Conservation (phyloP, 2,113 vertebrate genomes). For the Perca schrenkii region DNA sequence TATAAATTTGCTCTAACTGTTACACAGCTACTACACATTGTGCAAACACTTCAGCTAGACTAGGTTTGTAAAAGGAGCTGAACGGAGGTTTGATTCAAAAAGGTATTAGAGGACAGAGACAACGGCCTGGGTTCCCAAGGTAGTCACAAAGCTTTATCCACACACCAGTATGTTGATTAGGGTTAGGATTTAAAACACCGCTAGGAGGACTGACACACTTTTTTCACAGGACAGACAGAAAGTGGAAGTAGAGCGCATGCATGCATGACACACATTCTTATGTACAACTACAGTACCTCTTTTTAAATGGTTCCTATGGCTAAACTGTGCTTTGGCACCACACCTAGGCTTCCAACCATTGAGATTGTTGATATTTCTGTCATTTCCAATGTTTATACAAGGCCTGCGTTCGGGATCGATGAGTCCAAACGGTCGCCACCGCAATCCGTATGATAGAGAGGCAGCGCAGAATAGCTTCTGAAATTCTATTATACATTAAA, state of each 20-base stretch:
- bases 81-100: slow-evolving; percentile 44
- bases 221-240: slow-evolving; percentile 20
- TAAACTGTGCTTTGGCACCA: slow-evolving; percentile 70
- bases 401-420: slow-evolving; percentile 10
- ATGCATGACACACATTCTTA: slow-evolving; percentile 56
- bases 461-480: slow-evolving; percentile 26
- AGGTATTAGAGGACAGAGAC: slow-evolving; percentile 22
- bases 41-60: slow-evolving; percentile 63
- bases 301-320: slow-evolving; percentile 46
- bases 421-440: slow-evolving; percentile 12
- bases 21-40: slow-evolving; percentile 52
- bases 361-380: slow-evolving; percentile 29
- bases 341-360: slow-evolving; percentile 14
- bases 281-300: slow-evolving; percentile 69
- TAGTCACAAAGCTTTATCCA: slow-evolving; percentile 42
- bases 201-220: slow-evolving; percentile 11
- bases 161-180: slow-evolving; percentile 28
- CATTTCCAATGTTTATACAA: slow-evolving; percentile 15
- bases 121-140: slow-evolving; percentile 16
- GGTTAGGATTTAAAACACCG: slow-evolving; percentile 20
- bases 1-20: slow-evolving; percentile 45
- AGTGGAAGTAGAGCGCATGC: slow-evolving; percentile 39
- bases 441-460: slow-evolving; percentile 27
- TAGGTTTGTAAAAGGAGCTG: slow-evolving; percentile 43
- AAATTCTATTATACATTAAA: slow-evolving; percentile 14